Conservation (phyloP, 2,888 invertebrate genomes). For the Limnephilus marmoratus region DNA sequence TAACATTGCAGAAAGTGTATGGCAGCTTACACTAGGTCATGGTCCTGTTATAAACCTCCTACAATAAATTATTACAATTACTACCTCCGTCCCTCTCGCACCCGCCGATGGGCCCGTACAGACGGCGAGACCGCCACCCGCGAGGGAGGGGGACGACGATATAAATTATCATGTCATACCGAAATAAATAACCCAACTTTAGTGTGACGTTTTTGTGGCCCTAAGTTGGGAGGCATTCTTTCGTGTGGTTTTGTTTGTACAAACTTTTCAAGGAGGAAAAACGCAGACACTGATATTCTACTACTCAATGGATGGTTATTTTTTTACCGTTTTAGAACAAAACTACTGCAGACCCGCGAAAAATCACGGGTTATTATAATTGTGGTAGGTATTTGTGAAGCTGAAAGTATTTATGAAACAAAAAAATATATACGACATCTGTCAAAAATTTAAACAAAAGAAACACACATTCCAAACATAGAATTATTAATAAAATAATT, state of each 20-base stretch:
- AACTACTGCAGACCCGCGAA: neutral
- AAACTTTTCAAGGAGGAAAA: conserved; percentile 22
- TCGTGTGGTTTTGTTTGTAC: conserved; percentile 50
- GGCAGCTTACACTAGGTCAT: conserved; percentile 64
- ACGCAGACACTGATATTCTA: neutral
- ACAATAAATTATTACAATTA: conserved; percentile 66
- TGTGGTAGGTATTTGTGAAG: too few species aligned
- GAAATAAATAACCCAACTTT: conserved; percentile 65
- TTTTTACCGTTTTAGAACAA: neutral
- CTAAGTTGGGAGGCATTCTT: conserved; percentile 49
- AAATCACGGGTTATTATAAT: too few species aligned
- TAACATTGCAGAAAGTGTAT: conserved; percentile 59
- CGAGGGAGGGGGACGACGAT: conserved; percentile 61
- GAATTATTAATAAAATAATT: too few species aligned
- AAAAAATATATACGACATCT: too few species aligned
- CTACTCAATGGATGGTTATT: neutral
- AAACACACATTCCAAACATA: too few species aligned
- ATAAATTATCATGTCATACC: conserved; percentile 66
- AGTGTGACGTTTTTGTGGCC: conserved; percentile 65
- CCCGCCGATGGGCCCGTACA: conserved; percentile 48
- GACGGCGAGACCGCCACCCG: conserved; percentile 46
- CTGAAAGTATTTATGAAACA: too few species aligned
- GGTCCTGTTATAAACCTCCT: conserved; percentile 64
- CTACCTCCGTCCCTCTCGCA: conserved; percentile 61
- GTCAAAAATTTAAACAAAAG: too few species aligned